phyloP scores from a whole-genome alignment of 2,113 vertebrate genomes.

The Dipodomys merriami region DNA sequence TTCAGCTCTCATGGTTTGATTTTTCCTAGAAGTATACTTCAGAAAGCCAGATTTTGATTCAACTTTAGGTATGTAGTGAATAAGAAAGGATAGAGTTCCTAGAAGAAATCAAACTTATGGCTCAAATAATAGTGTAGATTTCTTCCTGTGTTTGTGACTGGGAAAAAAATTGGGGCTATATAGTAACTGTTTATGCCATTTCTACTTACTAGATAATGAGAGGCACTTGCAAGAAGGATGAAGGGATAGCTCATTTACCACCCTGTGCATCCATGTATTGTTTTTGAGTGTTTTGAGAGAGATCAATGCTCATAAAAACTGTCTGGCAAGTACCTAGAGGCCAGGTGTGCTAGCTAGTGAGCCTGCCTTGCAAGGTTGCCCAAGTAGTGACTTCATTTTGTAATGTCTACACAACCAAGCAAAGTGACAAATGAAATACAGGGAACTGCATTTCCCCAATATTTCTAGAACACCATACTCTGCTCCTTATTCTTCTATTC shows the following conservation, averaged over 20 bases:
- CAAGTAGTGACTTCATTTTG: background rate
- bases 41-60: slow-evolving; percentile 47
- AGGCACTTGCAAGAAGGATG: slow-evolving; percentile 19
- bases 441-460: background rate
- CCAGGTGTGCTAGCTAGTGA: background rate
- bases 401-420: background rate
- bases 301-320: background rate
- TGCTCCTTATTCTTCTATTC: background rate
- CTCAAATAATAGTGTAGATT: background rate
- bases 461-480: background rate
- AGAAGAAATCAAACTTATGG: background rate
- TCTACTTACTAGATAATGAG: background rate
- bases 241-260: background rate
- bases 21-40: background rate
- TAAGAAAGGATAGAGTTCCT: slow-evolving; percentile 6
- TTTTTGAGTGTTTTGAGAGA: background rate
- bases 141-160: slow-evolving; percentile 4
- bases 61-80: slow-evolving; percentile 5
- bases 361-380: background rate
- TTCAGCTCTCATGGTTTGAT: background rate
- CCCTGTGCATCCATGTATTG: background rate
- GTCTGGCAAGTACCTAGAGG: background rate
- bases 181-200: background rate
- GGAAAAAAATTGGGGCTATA: background rate
- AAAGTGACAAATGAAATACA: background rate